Conservation (phyloP, 2,888 invertebrate species). For the Perizoma flavofasciatum region DNA sequence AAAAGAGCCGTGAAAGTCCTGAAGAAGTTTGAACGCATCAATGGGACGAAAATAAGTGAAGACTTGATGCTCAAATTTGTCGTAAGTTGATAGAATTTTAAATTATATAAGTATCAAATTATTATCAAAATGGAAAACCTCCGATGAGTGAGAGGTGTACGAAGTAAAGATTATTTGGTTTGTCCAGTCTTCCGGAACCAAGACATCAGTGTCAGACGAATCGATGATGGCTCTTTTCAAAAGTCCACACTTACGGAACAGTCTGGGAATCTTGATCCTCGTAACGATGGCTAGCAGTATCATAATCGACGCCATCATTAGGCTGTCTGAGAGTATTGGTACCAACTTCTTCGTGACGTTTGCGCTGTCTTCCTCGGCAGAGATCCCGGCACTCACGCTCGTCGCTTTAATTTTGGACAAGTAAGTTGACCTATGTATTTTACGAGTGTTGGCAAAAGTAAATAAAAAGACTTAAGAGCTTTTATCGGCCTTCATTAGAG, state of each 20-base stretch:
- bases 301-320: conserved; percentile 59
- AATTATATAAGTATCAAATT: no score
- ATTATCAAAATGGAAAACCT: no score
- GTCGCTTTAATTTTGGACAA: conserved; percentile 43
- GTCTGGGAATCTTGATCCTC: conserved; percentile 47
- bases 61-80: conserved; percentile 59
- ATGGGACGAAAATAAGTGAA: conserved; percentile 58
- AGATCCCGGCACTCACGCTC: conserved; percentile 50
- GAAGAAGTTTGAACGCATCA: conserved; percentile 59
- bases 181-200: conserved; percentile 41
- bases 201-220: conserved; percentile 47
- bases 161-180: neutral
- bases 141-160: no score
- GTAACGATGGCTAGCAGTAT: conserved; percentile 53
- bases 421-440: conserved; percentile 25
- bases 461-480: no score
- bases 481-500: no score
- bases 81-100: conserved; percentile 44
- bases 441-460: neutral
- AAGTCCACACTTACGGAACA: conserved; percentile 47
- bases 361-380: conserved; percentile 58
- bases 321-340: conserved; percentile 63
- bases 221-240: conserved; percentile 47
- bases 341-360: conserved; percentile 62
- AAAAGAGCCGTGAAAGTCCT: conserved; percentile 58